Evolutionary conservation across 1,140 invertebrate species (phyloP).

Genomic region (Eufriesea mexicana): DNA sequence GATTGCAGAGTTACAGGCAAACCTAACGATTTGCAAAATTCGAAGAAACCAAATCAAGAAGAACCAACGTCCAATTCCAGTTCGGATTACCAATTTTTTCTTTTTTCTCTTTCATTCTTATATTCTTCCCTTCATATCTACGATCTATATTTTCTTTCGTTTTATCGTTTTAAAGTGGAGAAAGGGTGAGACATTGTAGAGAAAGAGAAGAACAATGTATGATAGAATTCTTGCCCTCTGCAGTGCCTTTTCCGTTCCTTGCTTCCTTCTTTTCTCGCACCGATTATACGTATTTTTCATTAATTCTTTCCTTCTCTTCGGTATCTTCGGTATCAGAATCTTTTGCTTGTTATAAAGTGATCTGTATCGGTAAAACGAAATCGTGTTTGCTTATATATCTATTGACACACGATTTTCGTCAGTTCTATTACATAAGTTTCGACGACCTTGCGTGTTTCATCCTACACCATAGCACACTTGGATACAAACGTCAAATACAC

Average conservation of each 20-base stretch:
- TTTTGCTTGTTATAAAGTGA: neutral
- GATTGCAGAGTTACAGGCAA: neutral
- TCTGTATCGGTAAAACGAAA: neutral
- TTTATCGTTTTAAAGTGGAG: neutral
- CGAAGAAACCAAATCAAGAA: neutral
- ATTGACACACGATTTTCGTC: constrained; percentile 15
- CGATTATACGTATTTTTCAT: neutral
- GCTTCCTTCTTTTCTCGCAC: neutral
- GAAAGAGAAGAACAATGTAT: neutral
- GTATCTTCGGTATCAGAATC: no score
- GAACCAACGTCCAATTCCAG: neutral
- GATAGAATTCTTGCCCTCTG: neutral
- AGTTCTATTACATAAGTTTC: constrained; percentile 26
- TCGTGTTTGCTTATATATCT: neutral
- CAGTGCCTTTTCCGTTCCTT: no score
- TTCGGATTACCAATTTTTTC: neutral
- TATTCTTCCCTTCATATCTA: neutral
- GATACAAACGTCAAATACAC: constrained; percentile 14
- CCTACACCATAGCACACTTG: neutral
- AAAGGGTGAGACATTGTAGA: neutral
- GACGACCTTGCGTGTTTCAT: constrained; percentile 11
- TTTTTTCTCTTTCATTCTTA: neutral
- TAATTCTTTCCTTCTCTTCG: neutral
- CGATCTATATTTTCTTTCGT: neutral
- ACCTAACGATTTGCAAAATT: no score